Percentiles rank a stretch among this genome's conserved stretches.
phyloP scores from a whole-genome alignment of 2,888 invertebrate genomes.

The Drosophila lacicola region DNA sequence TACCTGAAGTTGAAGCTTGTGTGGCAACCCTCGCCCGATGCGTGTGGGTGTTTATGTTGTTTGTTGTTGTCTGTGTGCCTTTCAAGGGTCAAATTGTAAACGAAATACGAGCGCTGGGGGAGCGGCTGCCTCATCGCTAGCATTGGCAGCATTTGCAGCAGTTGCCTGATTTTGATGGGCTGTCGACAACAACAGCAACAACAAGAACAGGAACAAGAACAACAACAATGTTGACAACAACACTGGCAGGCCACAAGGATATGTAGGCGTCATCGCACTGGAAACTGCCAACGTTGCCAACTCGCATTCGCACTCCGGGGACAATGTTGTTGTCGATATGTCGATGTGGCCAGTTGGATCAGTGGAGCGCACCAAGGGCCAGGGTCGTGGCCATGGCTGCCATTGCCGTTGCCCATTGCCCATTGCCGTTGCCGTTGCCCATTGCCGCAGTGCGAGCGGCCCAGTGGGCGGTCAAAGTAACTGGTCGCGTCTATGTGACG shows the following conservation, averaged over 20 bases:
- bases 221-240: slow-evolving; percentile 46
- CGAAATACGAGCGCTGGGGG: slow-evolving; percentile 73
- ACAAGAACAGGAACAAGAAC: slow-evolving; percentile 21
- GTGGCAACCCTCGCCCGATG: slow-evolving; percentile 25
- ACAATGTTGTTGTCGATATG: slow-evolving; percentile 75
- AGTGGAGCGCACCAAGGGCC: slow-evolving; percentile 48
- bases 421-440: not conserved
- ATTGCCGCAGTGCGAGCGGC: slow-evolving; percentile 1
- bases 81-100: slow-evolving; percentile 78
- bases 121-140: slow-evolving; percentile 37
- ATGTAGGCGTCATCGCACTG: slow-evolving; percentile 64
- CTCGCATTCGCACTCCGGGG: slow-evolving; percentile 52
- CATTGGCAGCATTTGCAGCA: slow-evolving; percentile 39
- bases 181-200: slow-evolving; percentile 62
- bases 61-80: slow-evolving; percentile 58
- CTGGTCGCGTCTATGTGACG: slow-evolving; percentile 22
- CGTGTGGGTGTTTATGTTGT: slow-evolving; percentile 29
- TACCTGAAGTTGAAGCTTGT: not conserved
- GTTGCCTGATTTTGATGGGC: slow-evolving; percentile 68
- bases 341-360: slow-evolving; percentile 64
- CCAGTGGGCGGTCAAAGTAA: slow-evolving; percentile 23
- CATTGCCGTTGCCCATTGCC: not conserved
- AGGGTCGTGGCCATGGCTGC: slow-evolving; percentile 25
- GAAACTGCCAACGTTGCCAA: slow-evolving; percentile 54
- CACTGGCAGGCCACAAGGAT: slow-evolving; percentile 61